Conservation (phyloP, 2,797 vertebrate genomes). For the Meda fulgida region DNA sequence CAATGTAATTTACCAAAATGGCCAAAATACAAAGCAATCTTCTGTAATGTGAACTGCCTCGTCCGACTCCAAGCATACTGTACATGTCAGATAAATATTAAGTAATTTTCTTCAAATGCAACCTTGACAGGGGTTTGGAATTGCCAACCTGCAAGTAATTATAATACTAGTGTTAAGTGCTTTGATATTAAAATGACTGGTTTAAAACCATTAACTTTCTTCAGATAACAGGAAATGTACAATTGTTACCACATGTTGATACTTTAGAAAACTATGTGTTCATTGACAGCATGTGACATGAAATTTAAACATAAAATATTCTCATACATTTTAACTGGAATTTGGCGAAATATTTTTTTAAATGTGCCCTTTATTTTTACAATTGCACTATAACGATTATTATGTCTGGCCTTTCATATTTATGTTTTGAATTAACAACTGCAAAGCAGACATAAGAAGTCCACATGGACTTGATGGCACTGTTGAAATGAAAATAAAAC, state of each 20-base stretch:
- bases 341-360: conserved; percentile 7
- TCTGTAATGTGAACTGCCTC: conserved; percentile 81
- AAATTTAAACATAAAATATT: conserved; percentile 45
- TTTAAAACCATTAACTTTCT: conserved; percentile 79
- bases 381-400: neutral
- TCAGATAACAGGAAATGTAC: conserved; percentile 73
- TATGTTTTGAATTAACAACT: neutral
- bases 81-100: conserved; percentile 83
- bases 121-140: conserved; percentile 75
- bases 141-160: conserved; percentile 83
- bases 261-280: conserved; percentile 69
- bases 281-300: conserved; percentile 62
- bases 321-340: neutral
- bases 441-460: neutral
- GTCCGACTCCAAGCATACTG: conserved; percentile 78
- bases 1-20: conserved; percentile 83
- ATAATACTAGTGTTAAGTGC: conserved; percentile 82
- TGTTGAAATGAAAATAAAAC: conserved; percentile 40
- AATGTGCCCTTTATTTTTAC: neutral
- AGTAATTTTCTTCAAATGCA: conserved; percentile 79
- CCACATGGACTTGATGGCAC: conserved; percentile 58
- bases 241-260: conserved; percentile 80
- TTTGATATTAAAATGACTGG: conserved; percentile 86
- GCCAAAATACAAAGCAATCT: conserved; percentile 82
- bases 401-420: neutral